Evolutionary conservation across 2,888 invertebrate genomes (phyloP).

Genomic region (Hypena proboscidalis): DNA sequence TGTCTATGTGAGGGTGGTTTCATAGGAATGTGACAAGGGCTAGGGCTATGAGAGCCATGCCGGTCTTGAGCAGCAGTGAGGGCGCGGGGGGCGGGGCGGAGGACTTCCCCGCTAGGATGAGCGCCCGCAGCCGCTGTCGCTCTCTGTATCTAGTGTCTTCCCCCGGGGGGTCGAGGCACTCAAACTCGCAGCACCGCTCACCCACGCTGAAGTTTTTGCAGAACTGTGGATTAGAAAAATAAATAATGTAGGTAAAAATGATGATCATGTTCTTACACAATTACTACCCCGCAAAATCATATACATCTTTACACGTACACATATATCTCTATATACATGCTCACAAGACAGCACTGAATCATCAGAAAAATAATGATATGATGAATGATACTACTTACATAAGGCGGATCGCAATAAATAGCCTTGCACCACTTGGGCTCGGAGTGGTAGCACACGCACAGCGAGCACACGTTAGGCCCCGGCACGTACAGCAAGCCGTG

Average conservation of each 20-base stretch:
- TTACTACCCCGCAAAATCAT: no score
- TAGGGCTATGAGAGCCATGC: conserved; percentile 69
- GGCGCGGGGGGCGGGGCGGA: conserved; percentile 67
- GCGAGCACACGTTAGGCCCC: conserved; percentile 93
- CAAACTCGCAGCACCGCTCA: conserved; percentile 95
- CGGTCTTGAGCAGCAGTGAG: conserved; percentile 61
- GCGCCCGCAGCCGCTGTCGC: conserved; percentile 84
- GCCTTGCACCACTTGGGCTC: conserved; percentile 95
- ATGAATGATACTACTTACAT: conserved; percentile 85
- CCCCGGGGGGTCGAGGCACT: conserved; percentile 92
- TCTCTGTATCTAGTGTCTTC: conserved; percentile 87
- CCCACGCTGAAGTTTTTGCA: conserved; percentile 94
- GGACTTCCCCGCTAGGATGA: conserved; percentile 86
- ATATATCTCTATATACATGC: no score
- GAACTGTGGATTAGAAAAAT: conserved; percentile 85
- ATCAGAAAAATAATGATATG: no score
- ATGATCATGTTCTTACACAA: no score
- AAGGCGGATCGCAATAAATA: conserved; percentile 94
- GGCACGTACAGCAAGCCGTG: conserved; percentile 94
- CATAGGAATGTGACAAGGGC: conserved; percentile 78
- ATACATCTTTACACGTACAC: no score
- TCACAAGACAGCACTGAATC: no score
- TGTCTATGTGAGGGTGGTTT: conserved; percentile 38
- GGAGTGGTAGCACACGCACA: conserved; percentile 94
- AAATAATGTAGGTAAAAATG: no score